phyloP scores from a whole-genome alignment of 1,140 invertebrate species.

The Sycophaga agraensis region DNA sequence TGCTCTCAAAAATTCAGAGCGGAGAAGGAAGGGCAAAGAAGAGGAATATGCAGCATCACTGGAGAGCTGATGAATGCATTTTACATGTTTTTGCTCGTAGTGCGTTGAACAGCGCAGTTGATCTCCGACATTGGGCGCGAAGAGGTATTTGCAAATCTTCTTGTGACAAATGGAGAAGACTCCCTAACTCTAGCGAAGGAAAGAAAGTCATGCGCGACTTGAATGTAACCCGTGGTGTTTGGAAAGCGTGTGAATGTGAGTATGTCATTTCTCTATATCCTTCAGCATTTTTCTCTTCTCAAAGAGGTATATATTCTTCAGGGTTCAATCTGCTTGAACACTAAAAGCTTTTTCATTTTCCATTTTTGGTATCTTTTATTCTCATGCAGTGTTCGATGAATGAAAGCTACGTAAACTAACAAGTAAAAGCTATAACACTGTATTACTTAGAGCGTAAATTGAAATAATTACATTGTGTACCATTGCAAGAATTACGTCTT shows the following conservation, averaged over 20 bases:
- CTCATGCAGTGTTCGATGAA: no score
- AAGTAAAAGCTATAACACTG: no score
- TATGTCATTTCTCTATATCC: no score
- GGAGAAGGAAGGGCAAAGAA: no score
- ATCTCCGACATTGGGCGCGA: slow-evolving; percentile 35
- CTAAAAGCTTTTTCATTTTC: no score
- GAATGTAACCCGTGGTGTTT: neutral
- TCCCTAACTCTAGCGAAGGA: neutral
- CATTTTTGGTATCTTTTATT: no score
- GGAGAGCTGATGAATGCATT: slow-evolving; percentile 43
- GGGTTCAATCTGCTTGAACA: neutral
- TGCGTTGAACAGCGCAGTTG: slow-evolving; percentile 32
- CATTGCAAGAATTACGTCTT: no score
- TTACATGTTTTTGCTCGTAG: slow-evolving; percentile 42
- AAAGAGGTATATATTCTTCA: neutral
- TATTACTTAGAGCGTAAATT: no score
- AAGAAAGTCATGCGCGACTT: neutral
- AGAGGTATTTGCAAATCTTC: slow-evolving; percentile 43
- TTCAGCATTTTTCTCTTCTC: neutral
- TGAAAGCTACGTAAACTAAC: no score
- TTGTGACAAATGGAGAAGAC: slow-evolving; percentile 41
- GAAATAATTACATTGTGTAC: no score
- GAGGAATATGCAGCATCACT: neutral
- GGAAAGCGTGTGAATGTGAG: neutral
- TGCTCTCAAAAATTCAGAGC: slow-evolving; percentile 36